Conservation (phyloP, 1,140 invertebrate genomes). For the Coboldia fuscipes region DNA sequence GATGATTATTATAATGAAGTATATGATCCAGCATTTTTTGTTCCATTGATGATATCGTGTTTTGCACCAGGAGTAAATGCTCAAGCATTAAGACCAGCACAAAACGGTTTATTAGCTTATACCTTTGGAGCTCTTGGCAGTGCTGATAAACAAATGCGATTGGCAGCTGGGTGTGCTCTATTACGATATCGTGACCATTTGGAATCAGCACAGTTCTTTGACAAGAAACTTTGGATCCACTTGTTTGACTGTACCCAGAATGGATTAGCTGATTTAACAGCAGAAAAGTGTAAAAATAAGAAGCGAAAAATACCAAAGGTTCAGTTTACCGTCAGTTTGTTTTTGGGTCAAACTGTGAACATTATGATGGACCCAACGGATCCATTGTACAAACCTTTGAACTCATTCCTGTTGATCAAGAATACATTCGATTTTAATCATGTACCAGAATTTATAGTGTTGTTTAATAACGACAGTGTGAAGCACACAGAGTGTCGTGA, state of each 20-base stretch:
- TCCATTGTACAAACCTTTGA: constrained; percentile 34
- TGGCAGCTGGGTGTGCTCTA: constrained; percentile 34
- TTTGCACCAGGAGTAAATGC: constrained; percentile 31
- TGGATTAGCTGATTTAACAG: constrained; percentile 20
- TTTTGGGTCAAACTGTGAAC: constrained; percentile 35
- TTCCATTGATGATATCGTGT: constrained; percentile 36
- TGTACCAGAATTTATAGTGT: constrained; percentile 46
- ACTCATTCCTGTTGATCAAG: constrained; percentile 40
- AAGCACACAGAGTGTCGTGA: constrained; percentile 30
- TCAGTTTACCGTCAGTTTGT: constrained; percentile 33
- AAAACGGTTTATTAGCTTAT: constrained; percentile 34
- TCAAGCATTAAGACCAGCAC: constrained; percentile 33
- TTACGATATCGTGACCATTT: constrained; percentile 30
- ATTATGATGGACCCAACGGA: constrained; percentile 34
- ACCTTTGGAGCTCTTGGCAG: constrained; percentile 34
- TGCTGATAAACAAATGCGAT: constrained; percentile 27
- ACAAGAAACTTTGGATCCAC: constrained; percentile 22
- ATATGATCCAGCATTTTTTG: constrained; percentile 47
- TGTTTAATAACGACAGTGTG: constrained; percentile 40
- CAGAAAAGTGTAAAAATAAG: constrained; percentile 12
- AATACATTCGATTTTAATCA: constrained; percentile 35
- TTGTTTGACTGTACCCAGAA: constrained; percentile 25
- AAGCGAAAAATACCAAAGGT: constrained; percentile 24
- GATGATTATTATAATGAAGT: constrained; percentile 17
- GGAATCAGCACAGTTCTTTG: constrained; percentile 21